Conservation (phyloP, 2,888 invertebrate genomes). For the Drosophila niveifrons region DNA sequence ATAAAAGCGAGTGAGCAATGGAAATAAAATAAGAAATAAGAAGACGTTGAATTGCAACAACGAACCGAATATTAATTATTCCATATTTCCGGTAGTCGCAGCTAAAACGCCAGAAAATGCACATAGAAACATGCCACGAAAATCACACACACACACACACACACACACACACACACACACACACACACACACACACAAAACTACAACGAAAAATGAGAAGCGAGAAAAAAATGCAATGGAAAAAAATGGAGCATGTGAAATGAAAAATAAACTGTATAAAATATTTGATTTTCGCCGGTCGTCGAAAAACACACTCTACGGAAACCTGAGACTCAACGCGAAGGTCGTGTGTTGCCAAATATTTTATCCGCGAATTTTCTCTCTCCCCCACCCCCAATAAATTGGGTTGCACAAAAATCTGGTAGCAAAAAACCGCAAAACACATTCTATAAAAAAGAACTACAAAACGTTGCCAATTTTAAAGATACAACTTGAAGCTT, state of each 20-base stretch:
- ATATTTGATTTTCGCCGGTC: constrained; percentile 26
- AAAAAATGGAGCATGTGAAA: constrained; percentile 3
- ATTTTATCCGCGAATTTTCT: neutral
- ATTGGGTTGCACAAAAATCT: neutral
- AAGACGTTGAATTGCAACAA: constrained; percentile 31
- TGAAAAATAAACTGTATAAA: constrained; percentile 25
- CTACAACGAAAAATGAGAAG: neutral
- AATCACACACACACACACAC: neutral
- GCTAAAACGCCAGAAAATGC: constrained; percentile 47
- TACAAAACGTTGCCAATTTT: neutral
- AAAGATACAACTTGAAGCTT: neutral
- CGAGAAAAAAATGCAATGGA: neutral
- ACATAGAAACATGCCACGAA: constrained; percentile 23
- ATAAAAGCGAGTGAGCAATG: constrained; percentile 1
- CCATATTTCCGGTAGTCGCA: constrained; percentile 63
- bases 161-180: constrained; percentile 1
- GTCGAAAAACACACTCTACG: neutral
- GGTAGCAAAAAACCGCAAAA: neutral
- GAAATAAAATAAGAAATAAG: constrained; percentile 9
- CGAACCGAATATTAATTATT: constrained; percentile 65
- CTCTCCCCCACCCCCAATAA: too few relatives aligned
- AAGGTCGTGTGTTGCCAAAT: constrained; percentile 19
- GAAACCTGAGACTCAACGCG: constrained; percentile 14
- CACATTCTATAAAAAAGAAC: neutral
- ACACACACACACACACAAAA: neutral